phyloP scores from a whole-genome alignment of 2,113 vertebrate species.

The Spea bombifrons region DNA sequence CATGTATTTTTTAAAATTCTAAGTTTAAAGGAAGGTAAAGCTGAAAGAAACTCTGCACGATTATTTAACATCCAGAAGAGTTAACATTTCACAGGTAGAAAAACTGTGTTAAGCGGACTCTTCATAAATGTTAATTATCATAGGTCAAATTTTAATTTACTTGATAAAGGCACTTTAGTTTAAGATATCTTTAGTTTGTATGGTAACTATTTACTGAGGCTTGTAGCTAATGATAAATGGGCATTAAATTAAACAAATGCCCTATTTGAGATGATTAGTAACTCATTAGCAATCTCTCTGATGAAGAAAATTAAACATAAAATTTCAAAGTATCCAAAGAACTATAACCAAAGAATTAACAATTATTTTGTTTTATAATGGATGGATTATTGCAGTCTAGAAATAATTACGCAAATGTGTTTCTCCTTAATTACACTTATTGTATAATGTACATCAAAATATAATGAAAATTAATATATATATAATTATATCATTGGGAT shows the following conservation, averaged over 20 bases:
- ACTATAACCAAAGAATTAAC: neutral
- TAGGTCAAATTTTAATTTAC: neutral
- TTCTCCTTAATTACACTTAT: neutral
- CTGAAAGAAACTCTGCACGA: too few relatives aligned
- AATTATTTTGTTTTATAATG: slow-evolving; percentile 11
- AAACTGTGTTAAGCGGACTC: too few relatives aligned
- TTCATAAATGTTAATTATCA: too few relatives aligned
- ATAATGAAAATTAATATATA: too few relatives aligned
- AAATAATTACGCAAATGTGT: slow-evolving; percentile 11
- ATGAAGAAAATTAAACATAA: slow-evolving; percentile 23
- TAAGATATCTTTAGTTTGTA: neutral
- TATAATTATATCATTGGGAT: too few relatives aligned
- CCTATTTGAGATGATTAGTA: slow-evolving; percentile 32
- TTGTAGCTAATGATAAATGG: slow-evolving; percentile 20
- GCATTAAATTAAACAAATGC: slow-evolving; percentile 24
- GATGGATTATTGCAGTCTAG: neutral
- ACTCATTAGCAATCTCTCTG: slow-evolving; percentile 18
- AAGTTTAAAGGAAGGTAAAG: too few relatives aligned
- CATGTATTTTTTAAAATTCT: too few relatives aligned
- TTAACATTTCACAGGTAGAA: too few relatives aligned
- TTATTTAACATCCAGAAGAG: too few relatives aligned
- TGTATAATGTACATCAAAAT: too few relatives aligned
- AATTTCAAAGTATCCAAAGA: slow-evolving; percentile 25
- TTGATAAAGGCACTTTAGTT: slow-evolving; percentile 4
- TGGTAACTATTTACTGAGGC: slow-evolving; percentile 27